phyloP scores from a whole-genome alignment of 2,797 vertebrate genomes.

The Synaphobranchus kaupii region DNA sequence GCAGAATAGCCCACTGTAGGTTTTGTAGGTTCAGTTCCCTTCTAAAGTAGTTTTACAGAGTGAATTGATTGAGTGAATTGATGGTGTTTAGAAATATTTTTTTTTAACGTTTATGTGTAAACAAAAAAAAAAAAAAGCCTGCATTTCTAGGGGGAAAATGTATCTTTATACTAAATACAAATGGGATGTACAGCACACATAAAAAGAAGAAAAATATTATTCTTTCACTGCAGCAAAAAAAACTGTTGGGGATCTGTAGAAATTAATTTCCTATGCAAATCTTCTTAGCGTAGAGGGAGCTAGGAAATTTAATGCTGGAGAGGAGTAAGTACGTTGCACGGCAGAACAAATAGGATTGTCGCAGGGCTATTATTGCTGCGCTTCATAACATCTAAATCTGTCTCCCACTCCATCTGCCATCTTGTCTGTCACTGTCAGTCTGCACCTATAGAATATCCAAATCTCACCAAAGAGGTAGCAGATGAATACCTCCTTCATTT shows the following conservation, averaged over 20 bases:
- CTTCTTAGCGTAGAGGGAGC: not conserved
- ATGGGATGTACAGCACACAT: not conserved
- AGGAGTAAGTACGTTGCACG: not conserved
- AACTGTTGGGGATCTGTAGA: not conserved
- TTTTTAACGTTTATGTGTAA: not conserved
- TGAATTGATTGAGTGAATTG: not conserved
- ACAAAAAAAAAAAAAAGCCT: not conserved
- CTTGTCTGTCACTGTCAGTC: not conserved
- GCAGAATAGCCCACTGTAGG: not conserved
- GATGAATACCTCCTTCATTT: not conserved
- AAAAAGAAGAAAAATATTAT: not conserved
- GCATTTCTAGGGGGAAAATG: not conserved
- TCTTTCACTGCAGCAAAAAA: not conserved
- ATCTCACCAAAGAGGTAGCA: not conserved
- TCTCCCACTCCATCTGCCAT: not conserved
- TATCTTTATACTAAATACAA: not conserved
- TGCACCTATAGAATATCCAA: not conserved
- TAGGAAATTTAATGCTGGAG: not conserved
- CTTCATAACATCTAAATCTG: not conserved
- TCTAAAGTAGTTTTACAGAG: not conserved
- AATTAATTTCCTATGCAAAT: slow-evolving; percentile 24
- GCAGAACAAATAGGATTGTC: not conserved
- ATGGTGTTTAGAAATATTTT: not conserved
- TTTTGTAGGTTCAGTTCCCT: not conserved
- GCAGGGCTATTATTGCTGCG: not conserved